Evolutionary conservation across 2,113 vertebrate genomes (phyloP), one percentile per base, ranked within the genome.

Genomic region (Canis aureus): DNA sequence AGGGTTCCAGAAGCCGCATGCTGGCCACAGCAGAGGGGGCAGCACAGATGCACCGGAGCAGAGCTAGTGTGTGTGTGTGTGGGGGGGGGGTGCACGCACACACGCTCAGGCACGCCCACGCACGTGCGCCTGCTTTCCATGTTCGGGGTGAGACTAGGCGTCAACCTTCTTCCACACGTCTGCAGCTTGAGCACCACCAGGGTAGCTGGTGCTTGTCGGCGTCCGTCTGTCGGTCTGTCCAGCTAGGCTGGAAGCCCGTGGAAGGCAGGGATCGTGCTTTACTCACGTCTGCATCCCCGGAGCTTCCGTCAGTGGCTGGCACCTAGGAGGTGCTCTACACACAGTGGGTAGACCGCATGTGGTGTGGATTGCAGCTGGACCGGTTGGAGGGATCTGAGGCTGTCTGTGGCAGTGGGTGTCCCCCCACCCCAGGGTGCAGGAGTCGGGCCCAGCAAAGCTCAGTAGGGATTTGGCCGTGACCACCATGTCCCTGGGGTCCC

Each of bases 151-250:
- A 51, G 5, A 19, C 23, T 1, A 25, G 32, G 35, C 1, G 1
- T 25, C 32, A 67, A 7, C 49, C n/a, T 32, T n/a, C 66, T 35
- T 38, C 9, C 2, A 38, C 27, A 53, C 2, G 3, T 69, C 84
- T n/a, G 22, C 79, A 4, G 4, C 2, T 11, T 16, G 62, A 59
- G 43, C 23, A 11, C 35, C 35, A 8, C 3, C 0, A 0, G 6
- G 6, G 1, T 7, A 19, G 49, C 3, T 0, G 4, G 13, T 23
- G 9, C 74, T 55, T 9, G 19, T 15, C 13, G 22, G 53, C 12
- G 1, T 1, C 80, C 0, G 2, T 17, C 22, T 88, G 32, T 11
- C 29, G 4, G 1, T 5, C 3, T 23, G 3, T 43, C 43, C 43
- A 43, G 43, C 43, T 43, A 43, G 0, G 2, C 49, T 5, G 11